Conservation (phyloP, 1,140 invertebrate species). For the Drosophila auraria region DNA sequence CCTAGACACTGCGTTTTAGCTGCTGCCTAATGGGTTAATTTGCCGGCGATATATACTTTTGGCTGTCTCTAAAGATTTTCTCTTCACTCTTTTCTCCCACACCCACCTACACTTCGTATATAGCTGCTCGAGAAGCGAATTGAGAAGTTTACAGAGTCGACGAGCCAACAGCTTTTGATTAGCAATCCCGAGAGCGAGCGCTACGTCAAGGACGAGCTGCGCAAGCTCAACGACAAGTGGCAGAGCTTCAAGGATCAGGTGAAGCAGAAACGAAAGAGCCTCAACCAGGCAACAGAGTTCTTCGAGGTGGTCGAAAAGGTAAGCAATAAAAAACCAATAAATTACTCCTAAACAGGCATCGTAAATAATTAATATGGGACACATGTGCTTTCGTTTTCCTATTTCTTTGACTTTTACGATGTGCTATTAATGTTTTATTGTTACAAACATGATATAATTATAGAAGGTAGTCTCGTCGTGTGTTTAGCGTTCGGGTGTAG, state of each 20-base stretch:
- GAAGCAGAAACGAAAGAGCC: conserved; percentile 87
- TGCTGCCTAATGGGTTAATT: conserved; percentile 40
- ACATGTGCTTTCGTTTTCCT: background rate
- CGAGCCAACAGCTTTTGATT: conserved; percentile 88
- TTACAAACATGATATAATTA: too few relatives aligned
- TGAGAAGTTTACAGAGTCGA: conserved; percentile 89
- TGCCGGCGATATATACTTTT: conserved; percentile 53
- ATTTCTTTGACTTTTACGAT: background rate
- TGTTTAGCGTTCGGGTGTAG: too few relatives aligned
- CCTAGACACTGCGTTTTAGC: conserved; percentile 56
- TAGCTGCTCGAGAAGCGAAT: conserved; percentile 91
- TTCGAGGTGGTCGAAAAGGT: conserved; percentile 86
- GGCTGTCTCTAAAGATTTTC: conserved; percentile 38
- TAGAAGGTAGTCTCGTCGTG: too few relatives aligned
- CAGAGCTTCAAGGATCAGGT: conserved; percentile 90
- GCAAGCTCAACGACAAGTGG: conserved; percentile 90
- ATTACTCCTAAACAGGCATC: background rate
- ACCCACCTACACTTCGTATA: too few relatives aligned
- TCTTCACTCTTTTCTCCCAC: background rate
- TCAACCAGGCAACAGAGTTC: conserved; percentile 87
- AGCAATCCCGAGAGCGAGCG: conserved; percentile 87
- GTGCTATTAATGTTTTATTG: background rate
- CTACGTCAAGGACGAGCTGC: conserved; percentile 88
- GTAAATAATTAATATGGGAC: background rate
- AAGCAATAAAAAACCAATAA: conserved; percentile 10